Base-by-base conservation (phyloP, 2,113 vertebrate genomes). In the Macheiramphus alcinus region DNA sequence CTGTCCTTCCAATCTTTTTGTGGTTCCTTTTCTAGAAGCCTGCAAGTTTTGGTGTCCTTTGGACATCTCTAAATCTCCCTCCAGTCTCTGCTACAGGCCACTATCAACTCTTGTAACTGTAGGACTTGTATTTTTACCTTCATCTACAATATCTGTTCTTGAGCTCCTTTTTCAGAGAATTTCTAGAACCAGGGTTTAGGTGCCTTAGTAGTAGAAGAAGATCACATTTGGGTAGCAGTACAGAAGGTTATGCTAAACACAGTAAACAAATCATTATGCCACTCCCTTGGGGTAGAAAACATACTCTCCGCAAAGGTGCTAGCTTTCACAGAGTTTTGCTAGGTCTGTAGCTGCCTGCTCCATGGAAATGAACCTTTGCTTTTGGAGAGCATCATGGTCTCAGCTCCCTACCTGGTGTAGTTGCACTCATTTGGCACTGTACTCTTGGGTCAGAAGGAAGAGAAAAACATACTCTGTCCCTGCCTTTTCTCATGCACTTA, bases 241-340 rank as follows among this genome's bases (percentile, higher is more conserved):
- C 40, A 80, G 52, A 62, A 75, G 27, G 42, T 67, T 80, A 68
- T 4, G 3, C 47, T 75, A 34, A 89, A 80, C 50, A 40, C 38
- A 21, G 29, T 68, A 59, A 90, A 61, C 17, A 88, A 80, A 86
- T 53, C 6, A 58, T 61, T 56, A 6, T 88, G n/a, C 43, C 29
- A 14, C 50, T 81, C 36, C 34, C 23, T 38, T 61, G 70, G 22
- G n/a, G 16, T 34, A 67, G 52, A 83, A 88, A 72, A 67, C 67
- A 34, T 0, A 0, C 27, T 43, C 21, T 86, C 11, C 23, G 19
- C 32, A 71, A 87, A 91, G 55, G 50, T 1, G 3, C 0, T 0
- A 10, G 21, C 47, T 89, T 83, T 38, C 22, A 59, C 13, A 7
- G 42, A 22, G 23, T 25, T 86, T n/a, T 59, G 17, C 13, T 14